Evolutionary conservation across 1,140 invertebrate species (phyloP).

Genomic region (Drosophila murphyi): DNA sequence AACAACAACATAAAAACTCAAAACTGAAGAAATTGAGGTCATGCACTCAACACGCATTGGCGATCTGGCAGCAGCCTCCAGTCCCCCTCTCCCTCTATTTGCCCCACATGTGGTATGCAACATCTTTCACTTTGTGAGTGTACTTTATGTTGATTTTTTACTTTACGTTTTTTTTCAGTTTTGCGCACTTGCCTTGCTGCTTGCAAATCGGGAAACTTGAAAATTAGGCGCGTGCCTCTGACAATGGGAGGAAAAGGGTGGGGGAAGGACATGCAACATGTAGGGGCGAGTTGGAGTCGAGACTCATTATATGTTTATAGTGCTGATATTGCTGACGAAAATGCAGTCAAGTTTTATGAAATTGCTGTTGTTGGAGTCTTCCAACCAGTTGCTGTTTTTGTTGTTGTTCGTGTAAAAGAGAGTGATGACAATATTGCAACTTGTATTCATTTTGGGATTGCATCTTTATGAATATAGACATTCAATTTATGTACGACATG

Average conservation of each 20-base stretch:
- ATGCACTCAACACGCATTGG: conserved; percentile 73
- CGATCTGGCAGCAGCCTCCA: conserved; percentile 2
- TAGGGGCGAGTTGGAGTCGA: conserved; percentile 13
- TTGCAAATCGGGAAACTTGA: conserved; percentile 49
- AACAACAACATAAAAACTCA: conserved; percentile 20
- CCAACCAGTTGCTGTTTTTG: not conserved
- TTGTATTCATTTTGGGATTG: too few relatives aligned
- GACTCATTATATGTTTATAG: conserved; percentile 12
- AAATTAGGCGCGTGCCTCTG: conserved; percentile 75
- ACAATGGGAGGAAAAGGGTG: conserved; percentile 9
- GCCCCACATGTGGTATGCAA: conserved; percentile 1
- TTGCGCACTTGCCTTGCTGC: conserved; percentile 14
- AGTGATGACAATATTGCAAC: too few relatives aligned
- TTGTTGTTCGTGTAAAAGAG: too few relatives aligned
- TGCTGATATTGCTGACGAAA: not conserved
- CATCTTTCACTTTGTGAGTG: conserved; percentile 62
- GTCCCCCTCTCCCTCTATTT: not conserved
- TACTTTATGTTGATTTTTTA: conserved; percentile 50
- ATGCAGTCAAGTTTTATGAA: not conserved
- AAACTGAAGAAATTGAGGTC: conserved; percentile 78
- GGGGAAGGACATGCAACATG: conserved; percentile 23
- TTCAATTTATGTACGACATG: too few relatives aligned
- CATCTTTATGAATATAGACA: too few relatives aligned
- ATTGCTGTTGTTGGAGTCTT: not conserved
- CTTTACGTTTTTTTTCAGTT: conserved; percentile 16